A percentile compares a stretch with the other conserved stretches of the same genome.
phyloP scores from a whole-genome alignment of 1,140 invertebrate genomes.

The Lanistes nyassanus region DNA sequence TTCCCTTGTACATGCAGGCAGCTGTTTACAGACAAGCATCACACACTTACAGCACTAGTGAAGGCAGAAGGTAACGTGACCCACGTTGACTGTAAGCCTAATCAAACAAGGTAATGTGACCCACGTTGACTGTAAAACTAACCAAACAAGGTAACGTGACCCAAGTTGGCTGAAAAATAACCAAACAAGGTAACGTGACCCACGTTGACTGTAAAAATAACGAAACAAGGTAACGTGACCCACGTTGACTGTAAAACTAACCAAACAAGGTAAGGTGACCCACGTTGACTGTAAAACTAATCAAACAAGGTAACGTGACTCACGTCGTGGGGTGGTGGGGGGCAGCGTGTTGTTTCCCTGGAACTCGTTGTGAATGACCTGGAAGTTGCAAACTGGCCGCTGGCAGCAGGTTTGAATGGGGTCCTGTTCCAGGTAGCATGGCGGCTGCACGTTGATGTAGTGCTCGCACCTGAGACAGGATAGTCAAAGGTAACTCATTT shows the following conservation, averaged over 20 bases:
- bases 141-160: slow-evolving; percentile 20
- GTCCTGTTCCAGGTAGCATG: slow-evolving; percentile 48
- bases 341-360: slow-evolving; percentile 19
- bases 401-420: slow-evolving; percentile 50
- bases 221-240: slow-evolving; percentile 7
- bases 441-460: slow-evolving; percentile 41
- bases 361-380: slow-evolving; percentile 15
- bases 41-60: too few relatives aligned
- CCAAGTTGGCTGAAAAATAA: not conserved
- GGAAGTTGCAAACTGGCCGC: slow-evolving; percentile 44
- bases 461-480: slow-evolving; percentile 41
- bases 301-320: slow-evolving; percentile 11
- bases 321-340: slow-evolving; percentile 24
- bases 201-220: not conserved
- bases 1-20: slow-evolving; percentile 38
- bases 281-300: not conserved
- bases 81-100: not conserved
- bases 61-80: too few relatives aligned
- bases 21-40: slow-evolving; percentile 18
- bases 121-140: too few relatives aligned
- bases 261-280: slow-evolving; percentile 19
- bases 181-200: too few relatives aligned
- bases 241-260: too few relatives aligned
- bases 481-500: too few relatives aligned
- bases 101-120: slow-evolving; percentile 5